These are phyloP conservation scores for Laodelphax striatellus DNA, from an alignment of 1,140 invertebrate species.

Conservation along the genomic window DNA sequence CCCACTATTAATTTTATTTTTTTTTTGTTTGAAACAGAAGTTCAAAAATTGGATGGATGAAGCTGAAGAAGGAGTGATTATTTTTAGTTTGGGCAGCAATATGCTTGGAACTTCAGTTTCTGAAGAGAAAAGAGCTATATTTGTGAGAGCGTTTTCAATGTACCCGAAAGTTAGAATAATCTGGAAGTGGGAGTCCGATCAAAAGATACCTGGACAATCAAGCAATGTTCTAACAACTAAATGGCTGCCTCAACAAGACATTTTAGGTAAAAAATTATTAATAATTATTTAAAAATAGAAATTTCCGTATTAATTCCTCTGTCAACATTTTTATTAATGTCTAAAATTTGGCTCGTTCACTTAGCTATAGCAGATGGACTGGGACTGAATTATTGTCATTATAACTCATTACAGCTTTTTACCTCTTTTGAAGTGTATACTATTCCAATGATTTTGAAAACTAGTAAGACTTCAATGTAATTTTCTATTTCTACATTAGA, in stretches of 20 bases:
- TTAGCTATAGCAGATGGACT: too few species aligned
- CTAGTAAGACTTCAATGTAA: too few species aligned
- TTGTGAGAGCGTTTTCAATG: constrained; percentile 21
- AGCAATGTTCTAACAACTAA: constrained; percentile 36
- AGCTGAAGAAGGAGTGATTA: constrained; percentile 31
- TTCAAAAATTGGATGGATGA: constrained; percentile 26
- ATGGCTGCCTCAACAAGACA: constrained; percentile 39
- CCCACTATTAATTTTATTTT: too few species aligned
- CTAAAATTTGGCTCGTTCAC: too few species aligned
- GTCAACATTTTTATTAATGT: too few species aligned
- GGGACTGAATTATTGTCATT: too few species aligned
- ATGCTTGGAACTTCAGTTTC: constrained; percentile 20
- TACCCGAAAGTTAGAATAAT: constrained; percentile 26
- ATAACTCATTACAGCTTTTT: too few species aligned
- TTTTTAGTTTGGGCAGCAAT: constrained; percentile 31
- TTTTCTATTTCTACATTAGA: too few species aligned
- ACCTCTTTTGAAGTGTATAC: too few species aligned
- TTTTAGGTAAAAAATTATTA: constrained; percentile 29
- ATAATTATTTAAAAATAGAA: too few species aligned
- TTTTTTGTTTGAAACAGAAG: constrained; percentile 6
- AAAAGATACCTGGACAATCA: constrained; percentile 24
- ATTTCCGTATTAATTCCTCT: too few species aligned
- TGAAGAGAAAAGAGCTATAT: constrained; percentile 4
- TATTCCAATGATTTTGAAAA: too few species aligned
- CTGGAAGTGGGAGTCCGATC: constrained; percentile 25